phyloP scores from a whole-genome alignment of 2,113 vertebrate genomes.

The Galbula dea region DNA sequence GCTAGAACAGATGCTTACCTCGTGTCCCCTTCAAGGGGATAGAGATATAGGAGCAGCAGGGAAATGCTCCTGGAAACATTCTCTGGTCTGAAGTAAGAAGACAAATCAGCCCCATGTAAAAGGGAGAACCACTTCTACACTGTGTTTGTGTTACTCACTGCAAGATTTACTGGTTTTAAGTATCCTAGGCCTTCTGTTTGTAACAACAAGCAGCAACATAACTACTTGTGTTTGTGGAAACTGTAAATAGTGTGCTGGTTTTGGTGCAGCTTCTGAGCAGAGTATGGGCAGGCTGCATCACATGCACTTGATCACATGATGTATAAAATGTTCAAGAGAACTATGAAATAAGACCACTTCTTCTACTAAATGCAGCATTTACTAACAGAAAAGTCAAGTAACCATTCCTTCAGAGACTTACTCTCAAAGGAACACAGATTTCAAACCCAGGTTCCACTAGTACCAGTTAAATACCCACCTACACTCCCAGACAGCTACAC shows the following conservation, averaged over 20 bases:
- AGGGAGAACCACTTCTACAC: neutral
- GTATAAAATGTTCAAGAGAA: too few species aligned
- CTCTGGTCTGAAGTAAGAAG: neutral
- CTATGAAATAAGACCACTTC: neutral
- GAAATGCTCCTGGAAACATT: neutral
- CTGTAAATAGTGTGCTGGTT: fast-evolving
- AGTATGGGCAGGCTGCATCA: fast-evolving
- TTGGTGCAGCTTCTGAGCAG: neutral
- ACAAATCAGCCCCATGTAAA: neutral
- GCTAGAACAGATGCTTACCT: neutral
- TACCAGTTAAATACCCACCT: neutral
- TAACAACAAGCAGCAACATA: neutral
- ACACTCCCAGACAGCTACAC: neutral
- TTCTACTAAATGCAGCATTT: neutral
- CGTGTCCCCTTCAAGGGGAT: neutral
- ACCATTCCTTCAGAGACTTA: too few species aligned
- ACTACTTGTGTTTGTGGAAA: neutral
- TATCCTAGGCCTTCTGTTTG: neutral
- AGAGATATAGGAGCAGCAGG: neutral
- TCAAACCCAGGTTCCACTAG: neutral
- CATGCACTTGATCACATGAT: neutral
- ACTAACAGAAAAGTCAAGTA: neutral
- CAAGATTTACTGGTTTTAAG: neutral
- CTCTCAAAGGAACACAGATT: neutral
- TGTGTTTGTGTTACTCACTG: fast-evolving